Percentiles rank a stretch among this genome's conserved stretches.
These are phyloP conservation scores for Sinocyclocheilus anshuiensis DNA, from an alignment of 2,113 vertebrate genomes.

Conservation along the genomic window DNA sequence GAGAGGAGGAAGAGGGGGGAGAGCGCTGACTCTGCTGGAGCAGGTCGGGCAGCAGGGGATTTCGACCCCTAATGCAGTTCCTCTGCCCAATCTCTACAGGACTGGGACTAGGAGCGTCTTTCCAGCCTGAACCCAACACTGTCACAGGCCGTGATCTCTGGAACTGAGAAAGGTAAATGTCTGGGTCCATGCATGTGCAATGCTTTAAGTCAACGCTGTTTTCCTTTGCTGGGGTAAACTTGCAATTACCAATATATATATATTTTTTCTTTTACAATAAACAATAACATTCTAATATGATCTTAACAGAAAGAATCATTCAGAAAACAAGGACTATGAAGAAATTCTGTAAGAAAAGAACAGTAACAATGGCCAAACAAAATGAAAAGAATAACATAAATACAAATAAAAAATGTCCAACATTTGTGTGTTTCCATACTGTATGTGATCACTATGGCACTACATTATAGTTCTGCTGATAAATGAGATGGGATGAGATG, in stretches of 20 bases:
- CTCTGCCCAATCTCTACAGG: slow-evolving; percentile 79
- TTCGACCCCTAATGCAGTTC: slow-evolving; percentile 95
- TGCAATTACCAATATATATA: neutral
- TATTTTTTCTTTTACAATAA: neutral
- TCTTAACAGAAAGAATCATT: neutral
- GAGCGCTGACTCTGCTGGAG: slow-evolving; percentile 99
- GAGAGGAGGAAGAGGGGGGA: slow-evolving; percentile 90
- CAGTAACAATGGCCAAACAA: neutral
- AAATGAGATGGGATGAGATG: neutral
- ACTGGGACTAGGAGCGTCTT: slow-evolving; percentile 11
- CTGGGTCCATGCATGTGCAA: neutral
- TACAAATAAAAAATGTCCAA: neutral
- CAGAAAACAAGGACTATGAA: neutral
- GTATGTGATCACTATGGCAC: too few relatives aligned
- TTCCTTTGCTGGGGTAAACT: neutral
- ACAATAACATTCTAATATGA: neutral
- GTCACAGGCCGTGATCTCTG: slow-evolving; percentile 89
- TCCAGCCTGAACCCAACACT: slow-evolving; percentile 56
- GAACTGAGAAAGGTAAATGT: slow-evolving; percentile 94
- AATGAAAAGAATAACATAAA: neutral
- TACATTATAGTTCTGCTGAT: neutral
- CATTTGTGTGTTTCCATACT: neutral
- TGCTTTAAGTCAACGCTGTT: neutral
- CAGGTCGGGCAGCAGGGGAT: slow-evolving; percentile 99
- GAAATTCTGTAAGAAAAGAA: neutral